phyloP scores from a whole-genome alignment of 1,140 invertebrate genomes.

The Hydropsyche tenuis region DNA sequence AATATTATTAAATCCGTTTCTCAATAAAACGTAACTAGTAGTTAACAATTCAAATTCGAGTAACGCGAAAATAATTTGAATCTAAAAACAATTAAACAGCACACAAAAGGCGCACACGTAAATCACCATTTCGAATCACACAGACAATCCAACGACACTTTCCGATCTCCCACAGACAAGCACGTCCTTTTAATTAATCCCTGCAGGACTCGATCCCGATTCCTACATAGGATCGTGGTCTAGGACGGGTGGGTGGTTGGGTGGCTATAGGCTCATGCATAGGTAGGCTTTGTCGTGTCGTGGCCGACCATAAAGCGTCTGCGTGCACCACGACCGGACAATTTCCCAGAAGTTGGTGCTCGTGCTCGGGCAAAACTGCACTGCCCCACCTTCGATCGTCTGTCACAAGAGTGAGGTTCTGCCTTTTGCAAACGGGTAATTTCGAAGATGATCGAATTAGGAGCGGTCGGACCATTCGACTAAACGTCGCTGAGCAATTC shows the following conservation, averaged over 20 bases:
- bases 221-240: background rate
- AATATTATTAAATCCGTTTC: too few relatives aligned
- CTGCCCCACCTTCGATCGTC: slow-evolving; percentile 31
- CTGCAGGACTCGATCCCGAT: background rate
- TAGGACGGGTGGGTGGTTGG: background rate
- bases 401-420: slow-evolving; percentile 27
- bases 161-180: background rate
- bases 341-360: slow-evolving; percentile 40
- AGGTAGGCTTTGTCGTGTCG: too few relatives aligned
- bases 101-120: too few relatives aligned
- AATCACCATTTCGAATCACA: too few relatives aligned
- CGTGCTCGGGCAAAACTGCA: background rate
- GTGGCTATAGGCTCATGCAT: too few relatives aligned
- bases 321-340: slow-evolving; percentile 44
- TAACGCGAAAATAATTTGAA: too few relatives aligned
- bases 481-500: too few relatives aligned
- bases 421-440: slow-evolving; percentile 17
- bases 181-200: background rate
- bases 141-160: too few relatives aligned
- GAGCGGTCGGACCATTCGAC: too few relatives aligned
- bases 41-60: too few relatives aligned
- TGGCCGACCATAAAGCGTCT: slow-evolving; percentile 29
- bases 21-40: too few relatives aligned
- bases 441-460: slow-evolving; percentile 10
- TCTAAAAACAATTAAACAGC: too few relatives aligned